Conservation (phyloP, 2,888 invertebrate genomes). For the Ommatoiulus sabulosus region DNA sequence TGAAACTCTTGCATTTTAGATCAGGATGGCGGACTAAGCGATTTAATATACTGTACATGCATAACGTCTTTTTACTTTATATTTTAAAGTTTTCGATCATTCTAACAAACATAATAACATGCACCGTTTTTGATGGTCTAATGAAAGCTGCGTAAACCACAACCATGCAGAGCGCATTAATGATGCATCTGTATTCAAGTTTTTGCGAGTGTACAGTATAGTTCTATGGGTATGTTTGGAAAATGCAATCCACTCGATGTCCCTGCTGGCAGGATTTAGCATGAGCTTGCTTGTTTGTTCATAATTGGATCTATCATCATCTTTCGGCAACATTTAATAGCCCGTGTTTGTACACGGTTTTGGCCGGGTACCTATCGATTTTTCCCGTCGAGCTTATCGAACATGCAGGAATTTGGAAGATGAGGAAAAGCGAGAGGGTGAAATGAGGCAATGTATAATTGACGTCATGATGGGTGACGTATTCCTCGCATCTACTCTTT, state of each 20-base stretch:
- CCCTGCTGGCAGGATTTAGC: background rate
- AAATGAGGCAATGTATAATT: slow-evolving; percentile 9
- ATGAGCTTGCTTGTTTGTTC: background rate
- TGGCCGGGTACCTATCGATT: slow-evolving; percentile 26
- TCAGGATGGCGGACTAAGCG: too few species aligned
- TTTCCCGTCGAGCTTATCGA: background rate
- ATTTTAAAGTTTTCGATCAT: too few species aligned
- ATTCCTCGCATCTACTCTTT: background rate
- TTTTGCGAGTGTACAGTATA: background rate
- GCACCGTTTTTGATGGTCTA: too few species aligned
- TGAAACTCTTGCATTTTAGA: too few species aligned
- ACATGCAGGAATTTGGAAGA: background rate
- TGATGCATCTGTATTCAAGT: background rate
- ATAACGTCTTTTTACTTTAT: too few species aligned
- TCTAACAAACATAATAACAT: too few species aligned
- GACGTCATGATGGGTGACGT: slow-evolving; percentile 3
- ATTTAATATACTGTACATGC: too few species aligned
- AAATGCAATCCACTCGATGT: background rate
- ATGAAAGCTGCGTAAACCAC: too few species aligned
- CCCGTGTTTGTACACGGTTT: slow-evolving; percentile 36
- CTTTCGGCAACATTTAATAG: slow-evolving; percentile 11
- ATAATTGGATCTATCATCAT: slow-evolving; percentile 40
- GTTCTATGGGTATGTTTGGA: too few species aligned
- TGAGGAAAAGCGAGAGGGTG: background rate
- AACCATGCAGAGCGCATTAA: too few species aligned